These are phyloP conservation scores for Microdon myrmicae DNA, from an alignment of 2,888 invertebrate species.

Conservation along the genomic window DNA sequence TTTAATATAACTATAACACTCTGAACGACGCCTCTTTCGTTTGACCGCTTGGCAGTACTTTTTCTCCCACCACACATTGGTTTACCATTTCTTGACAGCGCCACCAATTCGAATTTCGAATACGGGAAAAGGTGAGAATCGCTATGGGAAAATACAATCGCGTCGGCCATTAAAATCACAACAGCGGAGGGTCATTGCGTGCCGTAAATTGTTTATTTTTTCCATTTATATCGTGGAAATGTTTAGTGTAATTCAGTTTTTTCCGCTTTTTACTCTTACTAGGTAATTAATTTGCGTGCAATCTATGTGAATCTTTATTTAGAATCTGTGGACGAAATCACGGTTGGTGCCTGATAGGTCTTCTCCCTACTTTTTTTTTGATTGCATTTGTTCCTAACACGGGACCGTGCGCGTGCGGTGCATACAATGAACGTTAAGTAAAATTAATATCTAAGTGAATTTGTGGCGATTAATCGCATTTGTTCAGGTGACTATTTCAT, in stretches of 20 bases:
- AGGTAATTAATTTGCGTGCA: not conserved
- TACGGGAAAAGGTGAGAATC: slow-evolving; percentile 9
- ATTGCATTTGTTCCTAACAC: slow-evolving; percentile 29
- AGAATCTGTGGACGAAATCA: slow-evolving; percentile 30
- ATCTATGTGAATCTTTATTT: slow-evolving; percentile 26
- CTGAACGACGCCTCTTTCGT: too few relatives aligned
- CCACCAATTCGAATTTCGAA: too few relatives aligned
- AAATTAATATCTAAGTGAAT: too few relatives aligned
- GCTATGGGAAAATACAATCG: slow-evolving; percentile 36
- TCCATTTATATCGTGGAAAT: not conserved
- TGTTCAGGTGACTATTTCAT: too few relatives aligned
- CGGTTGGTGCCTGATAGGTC: too few relatives aligned
- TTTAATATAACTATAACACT: too few relatives aligned
- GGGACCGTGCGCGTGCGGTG: slow-evolving; percentile 30
- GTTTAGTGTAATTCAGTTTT: not conserved
- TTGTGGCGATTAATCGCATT: too few relatives aligned
- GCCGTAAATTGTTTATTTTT: slow-evolving; percentile 29
- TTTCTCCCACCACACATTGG: too few relatives aligned
- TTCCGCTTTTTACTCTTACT: not conserved
- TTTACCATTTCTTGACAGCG: too few relatives aligned
- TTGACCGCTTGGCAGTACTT: too few relatives aligned
- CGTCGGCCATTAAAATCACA: slow-evolving; percentile 45
- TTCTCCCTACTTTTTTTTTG: slow-evolving; percentile 10
- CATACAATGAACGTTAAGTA: too few relatives aligned
- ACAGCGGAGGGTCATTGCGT: slow-evolving; percentile 17